Base-by-base conservation (phyloP, 2,888 invertebrate genomes). In the Folsomia manolachei region DNA sequence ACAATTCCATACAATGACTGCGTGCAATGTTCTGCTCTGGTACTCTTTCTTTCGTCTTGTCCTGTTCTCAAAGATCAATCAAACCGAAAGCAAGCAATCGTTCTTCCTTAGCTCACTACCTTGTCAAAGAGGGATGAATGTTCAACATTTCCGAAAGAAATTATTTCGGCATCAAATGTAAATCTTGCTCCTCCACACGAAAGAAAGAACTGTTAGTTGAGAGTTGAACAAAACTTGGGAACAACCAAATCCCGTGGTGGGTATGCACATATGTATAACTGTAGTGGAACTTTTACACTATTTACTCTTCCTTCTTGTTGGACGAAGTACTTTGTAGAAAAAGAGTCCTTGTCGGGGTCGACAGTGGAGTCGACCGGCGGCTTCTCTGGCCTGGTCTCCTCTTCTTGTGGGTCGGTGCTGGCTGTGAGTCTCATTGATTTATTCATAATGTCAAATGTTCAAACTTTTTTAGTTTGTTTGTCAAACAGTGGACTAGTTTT, bases 141-240 rank as follows among this genome's bases (percentile, higher is more conserved):
- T 52, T 66, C 66, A 52, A 51, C 66, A 66, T 66, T 66, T 66
- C 66, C 66, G 66, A 51, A 67, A 56, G 67, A 52, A 67, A 67
- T 67, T 67, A 67, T 67, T 67, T 67, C 67, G 21, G n/a, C 67
- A 67, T 67, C 67, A 53, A 67, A 67, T 67, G 67, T 67, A 67
- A 67, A 67, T 67, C 53, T 19, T 66, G 56, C n/a, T 39, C 39
- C 14, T 39, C 56, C 56, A 19, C 18, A 2, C 21, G 26, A 27
- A 53, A 67, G 67, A 56, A 67, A 62, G n/a, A n/a, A n/a, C n/a
- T n/a, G n/a, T n/a, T n/a, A 18, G 66, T 19, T 23, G 67, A 67
- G 27, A 56, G 56, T 19, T 18, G 18, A n/a, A 56, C 7, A 56
- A 14, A 19, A 39, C 4, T 14, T 14, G 14, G 39, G 39, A 39